A percentile compares a stretch with the other conserved stretches of the same genome.
Evolutionary conservation across 2,113 vertebrate genomes (phyloP).

Genomic region (Rynchops niger): DNA sequence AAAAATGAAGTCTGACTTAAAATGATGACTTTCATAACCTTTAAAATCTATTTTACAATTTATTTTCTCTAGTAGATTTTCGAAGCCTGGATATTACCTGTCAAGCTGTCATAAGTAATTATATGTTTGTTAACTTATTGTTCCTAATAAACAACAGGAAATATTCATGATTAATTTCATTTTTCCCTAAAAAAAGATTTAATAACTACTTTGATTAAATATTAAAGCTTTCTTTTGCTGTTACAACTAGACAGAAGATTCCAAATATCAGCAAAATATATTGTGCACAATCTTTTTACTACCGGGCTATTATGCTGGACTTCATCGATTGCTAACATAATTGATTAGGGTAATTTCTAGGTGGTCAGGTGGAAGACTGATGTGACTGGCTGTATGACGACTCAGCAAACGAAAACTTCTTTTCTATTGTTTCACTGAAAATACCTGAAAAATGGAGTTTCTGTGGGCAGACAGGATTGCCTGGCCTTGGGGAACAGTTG

Average conservation of each 20-base stretch:
- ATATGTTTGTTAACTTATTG: slow-evolving; percentile 20
- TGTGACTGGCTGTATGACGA: background rate
- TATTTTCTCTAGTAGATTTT: background rate
- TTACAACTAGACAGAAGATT: background rate
- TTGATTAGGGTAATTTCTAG: background rate
- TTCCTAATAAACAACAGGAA: slow-evolving; percentile 30
- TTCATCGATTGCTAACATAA: background rate
- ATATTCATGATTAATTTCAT: background rate
- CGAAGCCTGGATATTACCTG: background rate
- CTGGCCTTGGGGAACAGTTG: background rate
- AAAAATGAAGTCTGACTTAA: background rate
- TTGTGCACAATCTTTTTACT: background rate
- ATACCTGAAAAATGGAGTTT: background rate
- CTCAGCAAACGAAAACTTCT: background rate
- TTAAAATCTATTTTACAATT: background rate
- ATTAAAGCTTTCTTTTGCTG: slow-evolving; percentile 18
- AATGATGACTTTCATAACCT: background rate
- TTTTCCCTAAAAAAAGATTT: background rate
- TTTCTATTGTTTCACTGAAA: background rate
- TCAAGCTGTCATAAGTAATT: slow-evolving; percentile 23
- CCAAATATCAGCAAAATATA: background rate
- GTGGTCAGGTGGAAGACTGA: background rate
- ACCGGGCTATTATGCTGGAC: background rate
- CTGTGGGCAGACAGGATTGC: background rate
- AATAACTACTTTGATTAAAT: slow-evolving; percentile 35